Base-by-base conservation (phyloP, 2,113 vertebrate genomes). In the Lampris incognitus region DNA sequence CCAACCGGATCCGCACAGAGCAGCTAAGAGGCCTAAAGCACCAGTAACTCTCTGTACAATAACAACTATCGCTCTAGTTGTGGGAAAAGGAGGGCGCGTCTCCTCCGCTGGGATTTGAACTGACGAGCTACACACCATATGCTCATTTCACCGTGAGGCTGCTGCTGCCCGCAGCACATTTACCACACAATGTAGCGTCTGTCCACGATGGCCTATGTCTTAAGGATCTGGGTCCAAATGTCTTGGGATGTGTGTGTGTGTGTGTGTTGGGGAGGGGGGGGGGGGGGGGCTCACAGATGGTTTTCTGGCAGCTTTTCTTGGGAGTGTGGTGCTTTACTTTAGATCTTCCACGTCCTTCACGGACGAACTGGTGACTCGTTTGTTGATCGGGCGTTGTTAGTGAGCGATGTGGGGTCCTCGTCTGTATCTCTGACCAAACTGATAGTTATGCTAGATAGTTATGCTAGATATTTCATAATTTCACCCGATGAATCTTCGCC, bases 81-180 rank as follows among this genome's bases (percentile, higher is more conserved):
- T 46, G 0, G 49, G 42, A n/a, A 4, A 73, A 71, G 44, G 44
- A 46, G 52, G 37, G 58, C 55, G 46, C 0, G 1, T 37, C 44
- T 10, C 39, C 44, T 57, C 11, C 42, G 48, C 44, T 66, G 68
- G 73, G 68, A 75, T 78, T 73, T 76, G 37, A 79, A 84, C 68
- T 68, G 0, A 3, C 6, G 13, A 62, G 66, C 69, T 68, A 10
- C 24, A 62, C 61, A 60, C 3, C 24, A 4, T 58, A 41, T 9
- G 41, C 44, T 78, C 55, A n/a, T 42, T 58, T 49, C 48, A 67
- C 44, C 49, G 41, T 50, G 9, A 46, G 74, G 11, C 38, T 40
- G 3, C 49, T 70, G 58, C 40, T 48, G 24, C 60, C 48, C 10
- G 51, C 0, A 61, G 65, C 7, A 82, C 3, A 66, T 37, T 75